Evolutionary conservation across 2,888 invertebrate species (phyloP), one percentile per base, ranked within the genome.

Genomic region (Plagodis pulveraria): DNA sequence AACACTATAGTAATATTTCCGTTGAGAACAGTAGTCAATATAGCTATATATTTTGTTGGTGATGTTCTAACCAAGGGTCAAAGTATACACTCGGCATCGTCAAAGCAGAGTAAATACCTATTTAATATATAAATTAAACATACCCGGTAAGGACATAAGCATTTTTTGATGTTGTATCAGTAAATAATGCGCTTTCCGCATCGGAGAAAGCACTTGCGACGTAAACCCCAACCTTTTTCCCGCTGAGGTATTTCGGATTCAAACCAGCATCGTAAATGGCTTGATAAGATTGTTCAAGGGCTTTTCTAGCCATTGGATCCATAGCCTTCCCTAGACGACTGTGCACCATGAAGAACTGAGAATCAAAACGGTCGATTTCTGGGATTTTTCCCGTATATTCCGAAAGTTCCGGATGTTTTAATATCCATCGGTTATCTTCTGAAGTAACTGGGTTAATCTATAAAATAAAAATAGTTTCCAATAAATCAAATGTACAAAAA

Each of bases 251-350:
- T 35, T 89, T 84, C 0, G 96, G 96, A 77, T 95, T 94, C 61
- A 69, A 70, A 68, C 94, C 94, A 47, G 96, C 94, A 87, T 97
- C 97, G 53, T 96, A 93, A 46, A 96, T 94, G 40, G 95, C 96
- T 78, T 96, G 96, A 74, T 95, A 96, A 0, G 95, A 90, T 1
- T 94, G 94, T 78, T 96, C 97, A 55, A 97, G 89, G 32, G 97
- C 79, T 65, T 96, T 93, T 51, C 96, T 89, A 0, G 94, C 93
- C 91, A 95, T 95, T 0, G 82, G 63, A 36, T 88, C 89, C 81
- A 84, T 86, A 32, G 53, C 64, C 32, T 67, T 62, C 0, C 93
- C 94, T 62, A 96, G 95, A 50, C 94, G 94, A 62, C 93, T 94
- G 74, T 95, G 94, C 6, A 96, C 94, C 33, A 95, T 95, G 73